Conservation (phyloP, 2,888 invertebrate genomes). For the Chaetoderma sp. region DNA sequence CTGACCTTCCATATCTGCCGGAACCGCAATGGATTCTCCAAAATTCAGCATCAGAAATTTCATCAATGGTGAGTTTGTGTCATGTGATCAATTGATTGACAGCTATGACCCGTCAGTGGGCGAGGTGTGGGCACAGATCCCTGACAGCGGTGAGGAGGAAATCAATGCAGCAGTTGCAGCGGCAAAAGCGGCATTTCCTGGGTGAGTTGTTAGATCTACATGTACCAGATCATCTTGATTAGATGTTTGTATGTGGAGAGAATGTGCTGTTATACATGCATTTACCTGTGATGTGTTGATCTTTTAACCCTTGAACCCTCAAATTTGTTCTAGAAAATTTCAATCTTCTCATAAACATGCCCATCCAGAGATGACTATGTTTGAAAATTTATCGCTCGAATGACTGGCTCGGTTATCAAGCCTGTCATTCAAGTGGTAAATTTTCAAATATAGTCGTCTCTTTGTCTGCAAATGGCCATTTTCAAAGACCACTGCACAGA, state of each 20-base stretch:
- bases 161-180: slow-evolving; percentile 68
- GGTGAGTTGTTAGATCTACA: slow-evolving; percentile 52
- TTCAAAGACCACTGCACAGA: too few relatives aligned
- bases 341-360: too few relatives aligned
- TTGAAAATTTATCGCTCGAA: too few relatives aligned
- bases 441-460: too few relatives aligned
- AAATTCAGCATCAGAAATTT: slow-evolving; percentile 61
- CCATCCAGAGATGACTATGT: too few relatives aligned
- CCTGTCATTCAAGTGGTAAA: too few relatives aligned
- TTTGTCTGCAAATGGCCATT: too few relatives aligned
- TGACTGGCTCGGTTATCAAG: too few relatives aligned
- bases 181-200: slow-evolving; percentile 70
- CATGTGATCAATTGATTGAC: slow-evolving; percentile 62
- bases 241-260: neutral
- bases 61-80: slow-evolving; percentile 68
- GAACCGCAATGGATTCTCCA: too few relatives aligned
- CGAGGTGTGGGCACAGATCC: slow-evolving; percentile 69
- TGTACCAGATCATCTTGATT: neutral
- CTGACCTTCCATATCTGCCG: too few relatives aligned
- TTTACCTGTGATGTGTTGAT: neutral
- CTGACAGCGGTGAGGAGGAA: slow-evolving; percentile 68
- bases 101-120: slow-evolving; percentile 71
- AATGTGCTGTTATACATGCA: neutral
- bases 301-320: too few relatives aligned
- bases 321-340: too few relatives aligned